phyloP scores from a whole-genome alignment of 2,888 invertebrate genomes.

The Ochlodes sylvanus region DNA sequence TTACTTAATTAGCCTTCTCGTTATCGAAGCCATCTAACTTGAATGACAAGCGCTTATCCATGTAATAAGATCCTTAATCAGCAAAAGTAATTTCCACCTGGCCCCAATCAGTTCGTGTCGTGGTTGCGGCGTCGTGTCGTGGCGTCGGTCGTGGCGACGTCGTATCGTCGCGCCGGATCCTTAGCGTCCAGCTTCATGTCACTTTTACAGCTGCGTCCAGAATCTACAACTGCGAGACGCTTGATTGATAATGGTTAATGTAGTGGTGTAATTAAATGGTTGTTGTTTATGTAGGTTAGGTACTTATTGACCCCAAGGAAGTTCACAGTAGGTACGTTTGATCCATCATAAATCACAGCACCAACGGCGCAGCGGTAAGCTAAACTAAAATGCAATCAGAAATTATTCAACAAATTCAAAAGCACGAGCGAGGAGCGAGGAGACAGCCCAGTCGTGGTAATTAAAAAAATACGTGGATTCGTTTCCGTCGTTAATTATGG shows the following conservation, averaged over 20 bases:
- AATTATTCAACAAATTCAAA: background rate
- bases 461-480: slow-evolving; percentile 16
- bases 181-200: slow-evolving; percentile 13
- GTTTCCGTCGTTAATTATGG: slow-evolving; percentile 29
- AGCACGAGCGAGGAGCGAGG: background rate
- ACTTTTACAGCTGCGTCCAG: background rate
- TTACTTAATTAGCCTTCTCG: too few relatives aligned
- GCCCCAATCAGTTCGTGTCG: slow-evolving; percentile 2
- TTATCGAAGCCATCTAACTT: background rate
- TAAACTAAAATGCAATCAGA: background rate
- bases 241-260: too few relatives aligned
- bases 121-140: too few relatives aligned
- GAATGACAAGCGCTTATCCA: background rate
- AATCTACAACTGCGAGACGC: too few relatives aligned
- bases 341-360: too few relatives aligned
- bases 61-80: background rate
- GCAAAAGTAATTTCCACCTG: slow-evolving; percentile 18
- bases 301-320: too few relatives aligned
- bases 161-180: background rate
- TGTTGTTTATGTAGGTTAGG: too few relatives aligned
- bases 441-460: background rate
- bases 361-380: too few relatives aligned
- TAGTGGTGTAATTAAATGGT: too few relatives aligned
- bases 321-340: too few relatives aligned
- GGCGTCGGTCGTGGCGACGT: background rate